Conservation (phyloP, 2,797 vertebrate genomes). For the Numenius phaeopus region DNA sequence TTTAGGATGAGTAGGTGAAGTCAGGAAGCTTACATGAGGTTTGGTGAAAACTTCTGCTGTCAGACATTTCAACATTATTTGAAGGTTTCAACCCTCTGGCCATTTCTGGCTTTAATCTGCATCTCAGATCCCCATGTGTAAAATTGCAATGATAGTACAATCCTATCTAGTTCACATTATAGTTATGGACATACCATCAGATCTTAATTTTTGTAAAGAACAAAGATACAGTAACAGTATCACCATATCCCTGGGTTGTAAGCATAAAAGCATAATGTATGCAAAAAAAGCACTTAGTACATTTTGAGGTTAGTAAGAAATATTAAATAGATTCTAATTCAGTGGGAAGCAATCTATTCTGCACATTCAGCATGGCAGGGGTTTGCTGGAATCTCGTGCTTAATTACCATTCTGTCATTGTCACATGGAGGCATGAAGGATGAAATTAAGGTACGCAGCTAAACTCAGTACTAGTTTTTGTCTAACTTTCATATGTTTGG, state of each 20-base stretch:
- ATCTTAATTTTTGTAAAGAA: background rate
- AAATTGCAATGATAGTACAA: background rate
- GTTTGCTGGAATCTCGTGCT: background rate
- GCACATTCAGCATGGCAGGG: background rate
- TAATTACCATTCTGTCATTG: background rate
- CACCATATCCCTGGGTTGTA: background rate
- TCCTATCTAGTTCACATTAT: background rate
- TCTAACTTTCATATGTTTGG: background rate
- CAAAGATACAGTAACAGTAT: background rate
- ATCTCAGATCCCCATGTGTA: background rate
- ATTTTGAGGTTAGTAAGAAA: background rate
- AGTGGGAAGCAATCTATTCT: background rate
- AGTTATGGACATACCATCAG: background rate
- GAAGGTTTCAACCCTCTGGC: background rate
- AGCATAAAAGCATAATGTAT: background rate
- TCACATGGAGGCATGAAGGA: background rate
- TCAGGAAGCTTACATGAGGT: background rate
- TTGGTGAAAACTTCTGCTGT: background rate
- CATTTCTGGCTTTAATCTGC: background rate
- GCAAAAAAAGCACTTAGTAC: background rate
- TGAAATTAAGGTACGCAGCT: background rate
- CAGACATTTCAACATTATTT: background rate
- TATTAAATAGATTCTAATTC: background rate
- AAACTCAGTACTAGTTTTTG: background rate
- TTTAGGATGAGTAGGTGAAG: background rate